These are phyloP conservation scores for Fistularia commersonii DNA, from an alignment of 2,797 vertebrate genomes.

Conservation along the genomic window DNA sequence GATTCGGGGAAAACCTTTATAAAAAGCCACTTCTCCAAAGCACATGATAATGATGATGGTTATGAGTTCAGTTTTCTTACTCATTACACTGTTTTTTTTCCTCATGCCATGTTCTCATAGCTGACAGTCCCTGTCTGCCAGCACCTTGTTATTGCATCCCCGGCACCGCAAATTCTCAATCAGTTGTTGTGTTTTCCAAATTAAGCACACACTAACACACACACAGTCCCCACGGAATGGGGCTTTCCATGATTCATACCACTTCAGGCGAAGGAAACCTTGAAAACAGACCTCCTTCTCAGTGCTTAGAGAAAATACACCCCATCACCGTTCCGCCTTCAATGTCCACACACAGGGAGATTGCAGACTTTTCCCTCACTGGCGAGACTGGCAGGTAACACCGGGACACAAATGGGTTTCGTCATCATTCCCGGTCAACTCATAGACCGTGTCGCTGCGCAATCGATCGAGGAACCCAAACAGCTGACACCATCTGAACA, in stretches of 20 bases:
- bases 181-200: conserved; percentile 22
- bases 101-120: too few species aligned
- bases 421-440: conserved; percentile 16
- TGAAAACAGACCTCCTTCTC: conserved; percentile 33
- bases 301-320: conserved; percentile 13
- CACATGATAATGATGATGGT: too few species aligned
- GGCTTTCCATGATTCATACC: conserved; percentile 12
- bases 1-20: too few species aligned
- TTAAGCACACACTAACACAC: conserved; percentile 3
- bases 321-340: conserved; percentile 19
- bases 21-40: too few species aligned
- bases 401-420: conserved; percentile 37
- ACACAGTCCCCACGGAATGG: neutral
- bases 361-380: conserved; percentile 37
- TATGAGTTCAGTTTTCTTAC: too few species aligned
- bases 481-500: conserved; percentile 33
- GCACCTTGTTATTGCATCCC: conserved; percentile 4
- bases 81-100: too few species aligned
- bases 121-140: neutral
- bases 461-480: conserved; percentile 41
- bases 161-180: conserved; percentile 3
- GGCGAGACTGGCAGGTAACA: conserved; percentile 28
- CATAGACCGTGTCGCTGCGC: conserved; percentile 7
- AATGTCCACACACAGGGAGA: conserved; percentile 19
- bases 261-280: conserved; percentile 15